phyloP scores from a whole-genome alignment of 2,113 vertebrate genomes.

The Otus sunia region DNA sequence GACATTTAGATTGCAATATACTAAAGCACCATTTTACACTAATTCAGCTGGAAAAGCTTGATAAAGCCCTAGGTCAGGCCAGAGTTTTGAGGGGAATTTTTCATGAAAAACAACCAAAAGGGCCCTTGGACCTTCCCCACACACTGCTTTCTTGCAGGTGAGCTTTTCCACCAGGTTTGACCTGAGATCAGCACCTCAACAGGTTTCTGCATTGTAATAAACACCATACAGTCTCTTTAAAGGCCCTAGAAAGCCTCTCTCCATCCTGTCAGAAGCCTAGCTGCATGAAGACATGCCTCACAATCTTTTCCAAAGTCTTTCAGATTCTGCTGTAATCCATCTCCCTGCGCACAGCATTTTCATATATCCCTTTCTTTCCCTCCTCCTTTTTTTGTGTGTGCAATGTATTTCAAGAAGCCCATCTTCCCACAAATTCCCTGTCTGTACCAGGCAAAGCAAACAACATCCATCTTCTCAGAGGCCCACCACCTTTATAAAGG shows the following conservation, averaged over 20 bases:
- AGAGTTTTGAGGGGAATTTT: not conserved
- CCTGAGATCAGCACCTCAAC: not conserved
- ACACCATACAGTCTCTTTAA: not conserved
- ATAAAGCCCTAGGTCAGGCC: not conserved
- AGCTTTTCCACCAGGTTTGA: not conserved
- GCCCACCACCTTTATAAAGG: not conserved
- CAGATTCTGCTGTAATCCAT: not conserved
- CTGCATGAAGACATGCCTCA: not conserved
- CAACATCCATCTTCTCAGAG: not conserved
- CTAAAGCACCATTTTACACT: not conserved
- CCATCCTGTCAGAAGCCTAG: not conserved
- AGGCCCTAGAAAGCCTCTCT: not conserved
- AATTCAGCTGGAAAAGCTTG: not conserved
- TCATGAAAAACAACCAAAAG: not conserved
- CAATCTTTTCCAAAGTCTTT: not conserved
- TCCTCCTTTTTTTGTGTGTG: not conserved
- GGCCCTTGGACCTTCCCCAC: fast-evolving
- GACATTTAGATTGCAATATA: not conserved
- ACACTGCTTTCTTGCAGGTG: not conserved
- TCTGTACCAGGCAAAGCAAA: not conserved
- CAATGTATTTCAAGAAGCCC: not conserved
- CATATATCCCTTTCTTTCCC: not conserved
- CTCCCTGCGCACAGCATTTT: not conserved
- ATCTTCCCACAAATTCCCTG: not conserved
- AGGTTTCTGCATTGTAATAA: not conserved